phyloP scores from a whole-genome alignment of 1,140 invertebrate genomes.

The Hyles euphorbiae region DNA sequence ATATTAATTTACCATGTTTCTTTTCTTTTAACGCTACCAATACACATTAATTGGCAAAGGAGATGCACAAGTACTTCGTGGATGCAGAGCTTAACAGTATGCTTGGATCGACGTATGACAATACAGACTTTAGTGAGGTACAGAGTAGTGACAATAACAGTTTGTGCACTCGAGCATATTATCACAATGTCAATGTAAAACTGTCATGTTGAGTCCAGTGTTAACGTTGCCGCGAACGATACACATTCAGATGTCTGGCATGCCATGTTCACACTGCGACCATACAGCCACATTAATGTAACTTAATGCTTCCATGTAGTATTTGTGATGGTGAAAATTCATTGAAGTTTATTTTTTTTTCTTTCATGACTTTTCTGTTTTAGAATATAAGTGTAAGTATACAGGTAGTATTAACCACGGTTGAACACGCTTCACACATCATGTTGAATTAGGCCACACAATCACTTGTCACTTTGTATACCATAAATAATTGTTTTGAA shows the following conservation, averaged over 20 bases:
- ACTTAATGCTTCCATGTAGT: slow-evolving; percentile 57
- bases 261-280: no score
- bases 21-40: slow-evolving; percentile 66
- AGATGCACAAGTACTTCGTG: slow-evolving; percentile 84
- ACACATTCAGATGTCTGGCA: no score
- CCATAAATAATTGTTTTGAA: no score
- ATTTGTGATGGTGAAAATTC: slow-evolving; percentile 53
- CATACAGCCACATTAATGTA: slow-evolving; percentile 4
- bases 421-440: no score
- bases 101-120: slow-evolving; percentile 79
- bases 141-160: slow-evolving; percentile 20
- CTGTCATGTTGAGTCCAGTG: not conserved
- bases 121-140: slow-evolving; percentile 79
- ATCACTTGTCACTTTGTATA: not conserved
- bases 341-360: slow-evolving; percentile 45
- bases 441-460: not conserved
- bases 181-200: not conserved
- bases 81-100: slow-evolving; percentile 83
- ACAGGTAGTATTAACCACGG: not conserved
- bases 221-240: no score
- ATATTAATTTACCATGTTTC: slow-evolving; percentile 35
- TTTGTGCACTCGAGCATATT: not conserved
- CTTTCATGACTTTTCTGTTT: slow-evolving; percentile 70
- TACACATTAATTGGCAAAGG: slow-evolving; percentile 75
- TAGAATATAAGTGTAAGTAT: slow-evolving; percentile 56